Conservation (phyloP, 1,140 invertebrate species). For the Diprion similis region DNA sequence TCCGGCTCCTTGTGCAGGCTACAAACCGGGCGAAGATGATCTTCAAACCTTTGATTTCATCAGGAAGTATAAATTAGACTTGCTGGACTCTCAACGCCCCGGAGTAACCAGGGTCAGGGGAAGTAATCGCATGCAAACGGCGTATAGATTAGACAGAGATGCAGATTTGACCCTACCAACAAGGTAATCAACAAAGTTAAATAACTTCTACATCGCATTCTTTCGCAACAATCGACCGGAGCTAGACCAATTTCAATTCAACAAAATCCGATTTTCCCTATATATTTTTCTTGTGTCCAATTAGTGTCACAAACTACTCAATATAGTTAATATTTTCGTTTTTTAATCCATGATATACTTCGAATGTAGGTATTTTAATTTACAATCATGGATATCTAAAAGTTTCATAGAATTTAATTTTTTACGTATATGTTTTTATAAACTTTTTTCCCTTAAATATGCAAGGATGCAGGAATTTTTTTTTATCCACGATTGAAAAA, state of each 20-base stretch:
- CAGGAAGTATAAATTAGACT: slow-evolving; percentile 74
- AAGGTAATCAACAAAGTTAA: slow-evolving; percentile 58
- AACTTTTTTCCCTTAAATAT: too few species aligned
- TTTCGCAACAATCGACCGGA: neutral
- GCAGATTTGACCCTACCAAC: slow-evolving; percentile 75
- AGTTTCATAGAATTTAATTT: too few species aligned
- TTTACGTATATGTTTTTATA: too few species aligned
- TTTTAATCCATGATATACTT: neutral
- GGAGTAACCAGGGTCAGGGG: slow-evolving; percentile 75
- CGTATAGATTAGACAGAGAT: slow-evolving; percentile 75
- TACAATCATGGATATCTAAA: neutral
- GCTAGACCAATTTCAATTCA: too few species aligned
- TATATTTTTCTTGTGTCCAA: neutral
- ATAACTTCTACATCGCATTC: neutral
- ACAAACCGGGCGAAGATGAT: slow-evolving; percentile 76
- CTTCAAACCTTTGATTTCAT: slow-evolving; percentile 82
- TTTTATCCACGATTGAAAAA: too few species aligned
- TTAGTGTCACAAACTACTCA: neutral
- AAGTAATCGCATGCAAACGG: slow-evolving; percentile 77
- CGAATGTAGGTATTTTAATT: neutral
- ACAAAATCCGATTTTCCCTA: too few species aligned
- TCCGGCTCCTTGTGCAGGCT: slow-evolving; percentile 66
- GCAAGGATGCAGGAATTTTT: too few species aligned
- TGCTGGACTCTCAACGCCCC: slow-evolving; percentile 65
- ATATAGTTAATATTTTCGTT: neutral